These are phyloP conservation scores for Embiotoca jacksoni DNA, from an alignment of 2,113 vertebrate genomes.

Conservation along the genomic window DNA sequence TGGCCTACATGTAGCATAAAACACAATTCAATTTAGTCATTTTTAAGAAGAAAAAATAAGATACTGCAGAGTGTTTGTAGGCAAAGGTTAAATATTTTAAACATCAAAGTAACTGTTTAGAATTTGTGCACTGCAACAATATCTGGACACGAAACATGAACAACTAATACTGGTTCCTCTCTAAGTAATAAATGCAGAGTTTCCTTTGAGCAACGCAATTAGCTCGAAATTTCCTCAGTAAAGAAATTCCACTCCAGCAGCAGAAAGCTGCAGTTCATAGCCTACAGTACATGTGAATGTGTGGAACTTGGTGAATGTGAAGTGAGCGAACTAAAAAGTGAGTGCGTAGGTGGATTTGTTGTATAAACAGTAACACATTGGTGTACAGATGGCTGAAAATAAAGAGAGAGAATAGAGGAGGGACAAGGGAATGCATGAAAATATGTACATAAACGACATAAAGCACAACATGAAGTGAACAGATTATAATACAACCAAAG, in stretches of 20 bases:
- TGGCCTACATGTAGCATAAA: background rate
- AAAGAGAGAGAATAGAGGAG: background rate
- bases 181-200: background rate
- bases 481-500: too few species aligned
- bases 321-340: background rate
- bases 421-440: background rate
- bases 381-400: background rate
- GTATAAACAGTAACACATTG: background rate
- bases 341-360: background rate
- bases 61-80: background rate
- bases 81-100: background rate
- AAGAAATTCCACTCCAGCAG: background rate
- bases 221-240: constrained; percentile 1
- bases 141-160: too few species aligned
- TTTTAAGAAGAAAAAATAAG: background rate
- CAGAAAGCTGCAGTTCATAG: background rate
- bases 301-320: background rate
- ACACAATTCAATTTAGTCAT: background rate
- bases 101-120: background rate
- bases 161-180: too few species aligned
- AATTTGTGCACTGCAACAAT: too few species aligned
- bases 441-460: background rate
- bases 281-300: background rate
- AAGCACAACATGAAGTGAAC: background rate
- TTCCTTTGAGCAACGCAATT: constrained; percentile 22